phyloP scores from a whole-genome alignment of 2,888 invertebrate species.

The Andrena camellia region DNA sequence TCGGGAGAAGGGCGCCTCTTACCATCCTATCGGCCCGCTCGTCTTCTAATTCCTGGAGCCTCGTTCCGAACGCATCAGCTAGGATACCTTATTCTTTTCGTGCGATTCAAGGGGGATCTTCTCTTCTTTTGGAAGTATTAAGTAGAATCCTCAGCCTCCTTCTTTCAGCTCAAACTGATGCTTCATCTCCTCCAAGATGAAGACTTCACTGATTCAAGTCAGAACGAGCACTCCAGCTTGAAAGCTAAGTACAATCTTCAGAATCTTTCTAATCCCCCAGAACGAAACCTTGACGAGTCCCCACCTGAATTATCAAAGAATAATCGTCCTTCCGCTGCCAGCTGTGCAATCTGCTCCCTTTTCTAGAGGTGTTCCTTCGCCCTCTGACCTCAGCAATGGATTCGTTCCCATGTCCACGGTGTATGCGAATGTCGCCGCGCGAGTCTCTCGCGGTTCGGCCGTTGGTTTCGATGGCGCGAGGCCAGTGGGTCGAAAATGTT shows the following conservation, averaged over 20 bases:
- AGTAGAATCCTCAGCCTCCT: background rate
- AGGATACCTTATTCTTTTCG: background rate
- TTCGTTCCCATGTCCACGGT: conserved; percentile 40
- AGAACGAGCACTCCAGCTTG: too few species aligned
- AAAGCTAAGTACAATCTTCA: too few species aligned
- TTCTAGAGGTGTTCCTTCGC: background rate
- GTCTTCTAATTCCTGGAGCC: conserved; percentile 29
- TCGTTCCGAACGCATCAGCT: conserved; percentile 10
- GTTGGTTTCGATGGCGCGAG: conserved; percentile 29
- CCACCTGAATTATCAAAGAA: too few species aligned
- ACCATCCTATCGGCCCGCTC: conserved; percentile 10
- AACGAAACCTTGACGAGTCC: too few species aligned
- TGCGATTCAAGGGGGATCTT: conserved; percentile 21
- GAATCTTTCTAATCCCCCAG: too few species aligned
- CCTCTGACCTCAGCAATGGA: conserved; percentile 14
- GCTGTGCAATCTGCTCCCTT: background rate
- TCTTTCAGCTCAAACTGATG: background rate
- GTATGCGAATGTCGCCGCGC: conserved; percentile 44
- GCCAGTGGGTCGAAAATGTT: conserved; percentile 57
- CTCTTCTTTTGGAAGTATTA: background rate
- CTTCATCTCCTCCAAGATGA: too few species aligned
- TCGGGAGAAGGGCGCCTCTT: conserved; percentile 44
- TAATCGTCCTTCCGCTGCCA: background rate
- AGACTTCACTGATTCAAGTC: too few species aligned
- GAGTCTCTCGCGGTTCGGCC: conserved; percentile 37